A percentile compares a stretch with the other conserved stretches of the same genome.
Evolutionary conservation across 2,888 invertebrate genomes (phyloP).

Genomic region (Elmis aenea): DNA sequence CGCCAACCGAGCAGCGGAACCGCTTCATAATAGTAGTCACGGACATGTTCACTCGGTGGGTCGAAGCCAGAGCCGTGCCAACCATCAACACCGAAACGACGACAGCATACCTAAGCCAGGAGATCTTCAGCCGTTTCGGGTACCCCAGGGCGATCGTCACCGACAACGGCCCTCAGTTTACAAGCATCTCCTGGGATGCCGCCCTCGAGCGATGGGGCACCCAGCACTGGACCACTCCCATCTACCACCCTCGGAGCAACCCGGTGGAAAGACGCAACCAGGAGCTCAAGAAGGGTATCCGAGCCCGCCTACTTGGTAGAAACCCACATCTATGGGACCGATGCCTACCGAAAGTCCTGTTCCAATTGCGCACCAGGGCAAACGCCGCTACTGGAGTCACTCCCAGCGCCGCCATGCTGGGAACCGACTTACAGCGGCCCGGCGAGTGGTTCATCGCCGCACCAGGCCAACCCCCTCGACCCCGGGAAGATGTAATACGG

Average conservation of each 20-base stretch:
- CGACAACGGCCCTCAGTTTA: constrained; percentile 15
- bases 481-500: too few species aligned
- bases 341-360: constrained; percentile 6
- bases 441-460: constrained; percentile 10
- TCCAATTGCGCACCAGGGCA: constrained; percentile 7
- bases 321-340: constrained; percentile 9
- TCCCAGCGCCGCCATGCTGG: constrained; percentile 11
- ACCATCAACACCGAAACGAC: constrained; percentile 4
- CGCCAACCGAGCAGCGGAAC: constrained; percentile 12
- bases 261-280: constrained; percentile 26
- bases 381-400: too few species aligned
- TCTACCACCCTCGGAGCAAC: constrained; percentile 26
- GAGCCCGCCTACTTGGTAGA: neutral
- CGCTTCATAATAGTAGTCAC: constrained; percentile 20
- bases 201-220: constrained; percentile 16
- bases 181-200: constrained; percentile 1
- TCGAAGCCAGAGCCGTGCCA: constrained; percentile 20
- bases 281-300: constrained; percentile 25
- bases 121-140: constrained; percentile 14
- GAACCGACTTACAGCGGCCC: constrained; percentile 9
- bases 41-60: constrained; percentile 24
- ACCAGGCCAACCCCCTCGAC: too few species aligned
- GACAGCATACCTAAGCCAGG: too few species aligned
- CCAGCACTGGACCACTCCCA: constrained; percentile 22
- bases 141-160: constrained; percentile 11